Conservation (phyloP, 2,113 vertebrate species). For the Dipodomys merriami region DNA sequence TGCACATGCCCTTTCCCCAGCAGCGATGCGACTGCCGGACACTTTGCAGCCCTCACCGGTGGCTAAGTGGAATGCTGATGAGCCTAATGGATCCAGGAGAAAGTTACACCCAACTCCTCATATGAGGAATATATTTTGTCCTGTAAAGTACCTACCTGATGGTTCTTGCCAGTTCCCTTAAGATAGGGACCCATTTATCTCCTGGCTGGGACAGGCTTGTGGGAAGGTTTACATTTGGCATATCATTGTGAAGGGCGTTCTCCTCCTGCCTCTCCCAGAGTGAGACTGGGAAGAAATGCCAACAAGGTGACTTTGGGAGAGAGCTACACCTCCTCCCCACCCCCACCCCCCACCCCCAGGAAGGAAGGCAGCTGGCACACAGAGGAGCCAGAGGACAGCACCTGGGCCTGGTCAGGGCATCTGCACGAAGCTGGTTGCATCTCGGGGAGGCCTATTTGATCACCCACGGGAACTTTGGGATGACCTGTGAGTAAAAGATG, state of each 20-base stretch:
- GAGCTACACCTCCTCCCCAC: fast-evolving
- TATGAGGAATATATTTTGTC: constrained; percentile 25
- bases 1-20: neutral
- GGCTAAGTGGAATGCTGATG: constrained; percentile 53
- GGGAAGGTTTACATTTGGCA: constrained; percentile 66
- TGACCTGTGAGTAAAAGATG: constrained; percentile 71
- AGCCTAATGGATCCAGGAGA: constrained; percentile 61
- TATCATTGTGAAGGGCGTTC: neutral
- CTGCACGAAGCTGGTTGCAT: neutral
- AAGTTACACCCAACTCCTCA: constrained; percentile 46
- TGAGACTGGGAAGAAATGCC: neutral
- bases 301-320: neutral
- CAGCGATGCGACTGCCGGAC: constrained; percentile 41
- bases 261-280: neutral
- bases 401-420: neutral
- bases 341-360: neutral
- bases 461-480: constrained; percentile 35
- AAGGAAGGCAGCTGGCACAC: neutral
- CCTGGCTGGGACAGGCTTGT: constrained; percentile 58
- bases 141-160: constrained; percentile 45
- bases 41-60: neutral
- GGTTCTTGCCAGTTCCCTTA: constrained; percentile 65
- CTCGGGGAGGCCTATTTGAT: constrained; percentile 35
- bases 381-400: fast-evolving
- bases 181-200: constrained; percentile 41